Evolutionary conservation across 2,888 invertebrate species (phyloP).

Genomic region (Seira musarum): DNA sequence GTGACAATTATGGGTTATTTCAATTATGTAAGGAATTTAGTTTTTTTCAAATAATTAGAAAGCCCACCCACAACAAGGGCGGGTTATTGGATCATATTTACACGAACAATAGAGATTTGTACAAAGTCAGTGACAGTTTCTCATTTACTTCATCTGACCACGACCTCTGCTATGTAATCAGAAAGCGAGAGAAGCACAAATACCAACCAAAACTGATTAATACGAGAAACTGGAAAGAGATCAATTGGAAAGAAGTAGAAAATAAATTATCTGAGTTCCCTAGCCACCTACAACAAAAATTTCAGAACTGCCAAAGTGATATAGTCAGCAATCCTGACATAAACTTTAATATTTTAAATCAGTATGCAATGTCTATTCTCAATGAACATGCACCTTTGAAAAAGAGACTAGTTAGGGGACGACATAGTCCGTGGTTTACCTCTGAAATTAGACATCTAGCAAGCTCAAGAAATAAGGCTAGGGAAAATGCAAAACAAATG

Average conservation of each 20-base stretch:
- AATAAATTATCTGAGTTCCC: neutral
- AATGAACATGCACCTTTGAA: constrained; percentile 26
- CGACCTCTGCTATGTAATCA: neutral
- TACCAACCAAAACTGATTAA: neutral
- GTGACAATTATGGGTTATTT: too few species aligned
- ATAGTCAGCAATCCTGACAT: neutral
- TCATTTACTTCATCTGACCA: constrained; percentile 11
- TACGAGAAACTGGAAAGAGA: neutral
- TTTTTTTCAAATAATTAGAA: constrained; percentile 12
- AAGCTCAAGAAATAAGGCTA: neutral
- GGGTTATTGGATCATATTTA: constrained; percentile 17
- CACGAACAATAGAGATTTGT: neutral
- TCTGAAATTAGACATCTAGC: neutral
- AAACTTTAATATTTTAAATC: neutral
- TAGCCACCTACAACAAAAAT: neutral
- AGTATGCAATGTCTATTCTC: neutral
- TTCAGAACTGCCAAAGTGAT: neutral
- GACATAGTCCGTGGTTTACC: constrained; percentile 42
- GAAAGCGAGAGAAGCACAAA: neutral
- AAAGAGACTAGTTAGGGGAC: constrained; percentile 27
- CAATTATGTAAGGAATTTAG: constrained; percentile 1
- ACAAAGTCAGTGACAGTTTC: neutral
- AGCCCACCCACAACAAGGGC: neutral
- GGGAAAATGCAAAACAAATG: neutral
- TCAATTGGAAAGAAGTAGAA: neutral